Evolutionary conservation across 2,797 vertebrate genomes (phyloP).

Genomic region (Propithecus deckenii): DNA sequence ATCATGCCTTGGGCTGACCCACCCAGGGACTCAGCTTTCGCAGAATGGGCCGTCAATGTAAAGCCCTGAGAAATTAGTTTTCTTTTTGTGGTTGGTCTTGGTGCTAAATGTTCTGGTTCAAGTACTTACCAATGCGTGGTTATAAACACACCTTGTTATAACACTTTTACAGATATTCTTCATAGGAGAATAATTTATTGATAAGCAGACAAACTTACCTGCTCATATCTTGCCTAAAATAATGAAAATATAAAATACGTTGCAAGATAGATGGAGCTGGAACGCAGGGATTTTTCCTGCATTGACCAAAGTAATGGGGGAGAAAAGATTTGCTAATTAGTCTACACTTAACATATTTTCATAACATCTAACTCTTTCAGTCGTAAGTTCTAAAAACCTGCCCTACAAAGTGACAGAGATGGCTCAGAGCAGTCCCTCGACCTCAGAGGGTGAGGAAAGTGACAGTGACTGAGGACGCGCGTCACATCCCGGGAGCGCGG

Average conservation of each 20-base stretch:
- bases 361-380: not conserved
- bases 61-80: not conserved
- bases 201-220: not conserved
- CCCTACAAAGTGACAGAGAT: not conserved
- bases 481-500: rapidly evolving
- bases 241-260: not conserved
- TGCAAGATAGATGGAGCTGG: not conserved
- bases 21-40: not conserved
- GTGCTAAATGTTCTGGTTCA: not conserved
- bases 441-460: conserved; percentile 47
- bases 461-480: conserved; percentile 75
- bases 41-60: rapidly evolving
- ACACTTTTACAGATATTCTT: not conserved
- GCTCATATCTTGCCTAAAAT: conserved; percentile 11
- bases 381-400: conserved; percentile 48
- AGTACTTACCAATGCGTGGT: not conserved
- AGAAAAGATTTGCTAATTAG: not conserved
- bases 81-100: not conserved
- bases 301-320: not conserved
- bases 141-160: not conserved
- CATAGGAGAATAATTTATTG: not conserved
- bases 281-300: not conserved
- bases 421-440: conserved; percentile 16
- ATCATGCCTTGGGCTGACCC: rapidly evolving
- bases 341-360: not conserved